These are phyloP conservation scores for Drosophila punjabiensis DNA, from an alignment of 1,140 invertebrate species.

Conservation along the genomic window DNA sequence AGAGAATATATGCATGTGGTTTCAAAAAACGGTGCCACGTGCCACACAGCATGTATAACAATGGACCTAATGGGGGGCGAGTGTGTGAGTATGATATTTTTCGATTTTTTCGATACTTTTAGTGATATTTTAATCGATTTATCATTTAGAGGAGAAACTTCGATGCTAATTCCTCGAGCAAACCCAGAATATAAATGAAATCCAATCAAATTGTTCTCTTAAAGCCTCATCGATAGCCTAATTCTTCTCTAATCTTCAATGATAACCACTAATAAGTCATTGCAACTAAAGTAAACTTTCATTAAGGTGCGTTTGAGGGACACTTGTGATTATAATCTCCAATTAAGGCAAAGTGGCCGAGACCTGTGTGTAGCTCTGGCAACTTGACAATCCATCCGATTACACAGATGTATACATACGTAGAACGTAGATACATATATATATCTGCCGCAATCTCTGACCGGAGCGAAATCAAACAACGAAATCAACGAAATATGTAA, in stretches of 20 bases:
- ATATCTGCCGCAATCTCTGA: conserved; percentile 24
- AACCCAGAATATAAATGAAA: not conserved
- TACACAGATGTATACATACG: not conserved
- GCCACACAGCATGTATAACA: too few relatives aligned
- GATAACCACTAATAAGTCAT: not conserved
- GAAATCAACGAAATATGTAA: conserved; percentile 42
- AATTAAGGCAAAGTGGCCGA: conserved; percentile 3
- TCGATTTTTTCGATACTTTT: too few relatives aligned
- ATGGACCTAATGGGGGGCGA: too few relatives aligned
- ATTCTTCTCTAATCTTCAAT: not conserved
- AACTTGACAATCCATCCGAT: not conserved
- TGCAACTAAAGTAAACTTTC: not conserved
- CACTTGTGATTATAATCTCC: not conserved
- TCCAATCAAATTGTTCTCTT: not conserved
- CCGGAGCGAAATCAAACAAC: conserved; percentile 23
- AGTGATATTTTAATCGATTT: not conserved
- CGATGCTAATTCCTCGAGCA: not conserved
- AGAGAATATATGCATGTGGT: too few relatives aligned
- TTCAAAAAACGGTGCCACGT: too few relatives aligned
- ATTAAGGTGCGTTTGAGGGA: not conserved
- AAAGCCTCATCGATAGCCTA: not conserved
- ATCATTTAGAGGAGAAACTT: not conserved
- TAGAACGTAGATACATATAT: not conserved
- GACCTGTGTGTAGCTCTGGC: not conserved
- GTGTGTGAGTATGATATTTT: too few relatives aligned